These are phyloP conservation scores for Lepidotrigona ventralis DNA, from an alignment of 1,140 invertebrate genomes.

Conservation along the genomic window DNA sequence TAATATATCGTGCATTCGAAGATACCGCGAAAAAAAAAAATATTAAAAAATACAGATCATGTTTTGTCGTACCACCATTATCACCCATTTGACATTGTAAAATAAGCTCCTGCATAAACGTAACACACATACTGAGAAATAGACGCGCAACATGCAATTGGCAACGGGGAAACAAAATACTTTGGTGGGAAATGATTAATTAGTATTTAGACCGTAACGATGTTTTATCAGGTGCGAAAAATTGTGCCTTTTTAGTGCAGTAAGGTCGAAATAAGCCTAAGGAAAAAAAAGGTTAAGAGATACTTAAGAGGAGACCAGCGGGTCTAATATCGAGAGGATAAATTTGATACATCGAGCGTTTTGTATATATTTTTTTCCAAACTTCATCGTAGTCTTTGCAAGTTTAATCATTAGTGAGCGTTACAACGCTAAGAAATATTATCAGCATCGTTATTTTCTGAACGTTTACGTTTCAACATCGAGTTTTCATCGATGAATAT, in stretches of 20 bases:
- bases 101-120: slow-evolving; percentile 63
- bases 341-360: slow-evolving; percentile 52
- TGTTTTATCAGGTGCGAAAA: slow-evolving; percentile 78
- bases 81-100: slow-evolving; percentile 69
- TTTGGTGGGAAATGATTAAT: slow-evolving; percentile 56
- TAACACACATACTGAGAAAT: slow-evolving; percentile 51
- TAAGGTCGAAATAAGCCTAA: slow-evolving; percentile 78
- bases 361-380: slow-evolving; percentile 55
- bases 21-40: slow-evolving; percentile 55
- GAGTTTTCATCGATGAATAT: slow-evolving; percentile 5
- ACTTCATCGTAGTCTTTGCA: slow-evolving; percentile 51
- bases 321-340: slow-evolving; percentile 58
- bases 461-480: slow-evolving; percentile 17
- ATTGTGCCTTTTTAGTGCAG: slow-evolving; percentile 80
- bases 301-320: slow-evolving; percentile 66
- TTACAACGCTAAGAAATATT: slow-evolving; percentile 39
- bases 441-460: slow-evolving; percentile 34
- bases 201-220: slow-evolving; percentile 69
- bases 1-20: slow-evolving; percentile 69
- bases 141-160: slow-evolving; percentile 57
- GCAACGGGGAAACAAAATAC: slow-evolving; percentile 36
- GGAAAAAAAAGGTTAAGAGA: slow-evolving; percentile 62
- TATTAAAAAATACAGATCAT: slow-evolving; percentile 56
- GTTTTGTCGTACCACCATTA: slow-evolving; percentile 69
- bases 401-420: slow-evolving; percentile 46